phyloP scores from a whole-genome alignment of 2,888 invertebrate genomes.

The Cotesia congregata region DNA sequence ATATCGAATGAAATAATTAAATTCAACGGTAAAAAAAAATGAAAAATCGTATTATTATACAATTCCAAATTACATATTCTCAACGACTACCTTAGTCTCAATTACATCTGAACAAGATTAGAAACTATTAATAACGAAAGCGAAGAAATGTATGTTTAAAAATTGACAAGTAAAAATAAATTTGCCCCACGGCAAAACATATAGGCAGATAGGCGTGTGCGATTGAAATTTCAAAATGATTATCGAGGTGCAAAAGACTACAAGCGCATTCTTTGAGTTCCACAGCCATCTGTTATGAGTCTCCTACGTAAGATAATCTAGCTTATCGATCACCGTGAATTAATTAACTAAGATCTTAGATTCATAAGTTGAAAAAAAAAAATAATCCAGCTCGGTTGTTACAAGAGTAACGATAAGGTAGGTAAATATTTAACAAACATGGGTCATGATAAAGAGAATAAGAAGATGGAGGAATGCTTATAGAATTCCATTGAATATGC shows the following conservation, averaged over 20 bases:
- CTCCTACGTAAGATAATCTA: neutral
- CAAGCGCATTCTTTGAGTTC: neutral
- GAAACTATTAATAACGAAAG: neutral
- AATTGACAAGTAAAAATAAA: neutral
- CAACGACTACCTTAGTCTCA: neutral
- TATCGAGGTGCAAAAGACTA: neutral
- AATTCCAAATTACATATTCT: too few species aligned
- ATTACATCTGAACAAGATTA: neutral
- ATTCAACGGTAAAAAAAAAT: too few species aligned
- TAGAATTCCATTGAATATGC: conserved; percentile 1
- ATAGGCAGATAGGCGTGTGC: neutral
- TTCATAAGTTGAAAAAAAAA: neutral
- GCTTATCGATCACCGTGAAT: neutral
- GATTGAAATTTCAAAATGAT: neutral
- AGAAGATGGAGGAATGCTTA: neutral
- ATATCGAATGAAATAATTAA: too few species aligned
- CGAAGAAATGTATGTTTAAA: neutral
- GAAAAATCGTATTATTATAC: too few species aligned
- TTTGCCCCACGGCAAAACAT: neutral
- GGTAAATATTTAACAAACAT: neutral
- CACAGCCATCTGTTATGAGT: neutral
- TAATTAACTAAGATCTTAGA: neutral
- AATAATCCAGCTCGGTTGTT: neutral
- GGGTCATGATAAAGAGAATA: neutral
- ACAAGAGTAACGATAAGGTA: neutral